Base-by-base conservation (phyloP, 2,888 invertebrate species). In the Drosophila kuntzei region DNA sequence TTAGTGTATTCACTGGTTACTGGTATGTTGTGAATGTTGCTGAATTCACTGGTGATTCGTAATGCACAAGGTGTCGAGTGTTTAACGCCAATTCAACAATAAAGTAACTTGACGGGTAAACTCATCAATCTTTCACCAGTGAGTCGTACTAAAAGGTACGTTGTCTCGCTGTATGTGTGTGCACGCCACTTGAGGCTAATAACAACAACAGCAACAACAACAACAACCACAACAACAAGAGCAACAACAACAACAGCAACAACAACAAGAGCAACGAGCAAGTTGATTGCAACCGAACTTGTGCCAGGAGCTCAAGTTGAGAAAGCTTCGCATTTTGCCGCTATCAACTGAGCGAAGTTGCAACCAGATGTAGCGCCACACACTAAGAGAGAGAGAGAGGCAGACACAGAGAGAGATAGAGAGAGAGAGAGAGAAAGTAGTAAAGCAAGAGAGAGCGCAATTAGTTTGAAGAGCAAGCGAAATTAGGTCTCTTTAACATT, bases 171-270 rank as follows among this genome's bases (percentile, higher is more conserved):
- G n/a, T 32, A 0, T 55, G 51, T 58, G 63, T 66, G 61, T 60
- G 65, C 71, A 58, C 67, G 76, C 87, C 87, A 87, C 87, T 87
- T 85, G 87, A 85, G 82, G 87, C 87, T 85, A 87, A 84, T 87
- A 85, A 80, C 65, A 76, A 67, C 51, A 71, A 39, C 72, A 70
- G 51, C 53, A 62, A 63, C 72, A 82, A 57, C 61, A 76, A 63
- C 41, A 76, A 65, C 65, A 76, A 61, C 49, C 68, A 46, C 70
- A 71, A 66, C 58, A 75, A 68, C 60, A 62, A n/a, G n/a, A 76
- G 77, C 77, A 50, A 87, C n/a, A n/a, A n/a, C n/a, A n/a, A n/a
- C n/a, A n/a, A n/a, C n/a, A n/a, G n/a, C n/a, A n/a, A n/a, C 67
- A 67, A 68, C 27, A 49, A 34, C 65, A 59, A 59, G 80, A 57